phyloP scores from a whole-genome alignment of 1,140 invertebrate species.

The Heliconius nattereri region DNA sequence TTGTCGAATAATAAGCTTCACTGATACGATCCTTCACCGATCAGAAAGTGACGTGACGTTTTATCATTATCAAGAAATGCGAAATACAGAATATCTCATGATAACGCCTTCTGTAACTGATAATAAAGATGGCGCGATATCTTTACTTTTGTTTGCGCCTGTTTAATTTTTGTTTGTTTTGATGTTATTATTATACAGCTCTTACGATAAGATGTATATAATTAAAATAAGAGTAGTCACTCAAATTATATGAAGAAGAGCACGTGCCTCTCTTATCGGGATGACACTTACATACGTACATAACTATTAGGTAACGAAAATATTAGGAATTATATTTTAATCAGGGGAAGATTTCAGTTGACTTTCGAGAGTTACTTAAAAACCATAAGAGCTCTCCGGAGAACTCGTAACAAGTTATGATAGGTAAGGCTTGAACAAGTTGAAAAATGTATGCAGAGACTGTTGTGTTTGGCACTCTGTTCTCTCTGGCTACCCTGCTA shows the following conservation, averaged over 20 bases:
- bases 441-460: too few relatives aligned
- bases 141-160: constrained; percentile 1
- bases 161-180: constrained; percentile 9
- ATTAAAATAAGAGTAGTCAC: not conserved
- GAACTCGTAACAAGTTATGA: too few relatives aligned
- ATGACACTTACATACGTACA: not conserved
- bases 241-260: not conserved
- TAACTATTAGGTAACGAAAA: too few relatives aligned
- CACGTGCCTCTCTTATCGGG: not conserved
- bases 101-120: not conserved
- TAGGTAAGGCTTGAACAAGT: too few relatives aligned
- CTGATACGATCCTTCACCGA: too few relatives aligned
- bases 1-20: not conserved
- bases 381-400: too few relatives aligned
- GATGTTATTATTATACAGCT: not conserved
- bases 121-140: not conserved
- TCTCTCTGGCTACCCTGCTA: too few relatives aligned
- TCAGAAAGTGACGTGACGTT: not conserved
- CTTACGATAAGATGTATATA: not conserved
- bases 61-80: constrained; percentile 7
- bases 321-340: too few relatives aligned
- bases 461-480: too few relatives aligned
- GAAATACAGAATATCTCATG: not conserved
- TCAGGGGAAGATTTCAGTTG: too few relatives aligned
- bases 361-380: too few relatives aligned